phyloP scores from a whole-genome alignment of 2,888 invertebrate species.

The Drosophila dives region DNA sequence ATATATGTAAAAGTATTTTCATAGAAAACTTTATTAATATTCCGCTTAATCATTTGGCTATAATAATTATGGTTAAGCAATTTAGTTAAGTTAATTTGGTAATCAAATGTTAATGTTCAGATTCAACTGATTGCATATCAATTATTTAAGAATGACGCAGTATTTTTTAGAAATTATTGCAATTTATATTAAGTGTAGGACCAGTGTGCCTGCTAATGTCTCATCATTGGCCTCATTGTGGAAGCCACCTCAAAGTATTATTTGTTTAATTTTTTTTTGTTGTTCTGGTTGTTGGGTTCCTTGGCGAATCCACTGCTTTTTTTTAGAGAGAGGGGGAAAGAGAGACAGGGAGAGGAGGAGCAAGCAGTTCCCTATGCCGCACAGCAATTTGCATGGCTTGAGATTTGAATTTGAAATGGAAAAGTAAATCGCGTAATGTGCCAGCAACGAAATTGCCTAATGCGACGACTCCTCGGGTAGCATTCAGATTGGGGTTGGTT shows the following conservation, averaged over 20 bases:
- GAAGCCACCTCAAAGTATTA: constrained; percentile 49
- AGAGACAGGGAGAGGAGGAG: neutral
- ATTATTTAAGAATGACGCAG: no score
- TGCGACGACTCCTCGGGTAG: constrained; percentile 47
- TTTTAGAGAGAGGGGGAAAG: neutral
- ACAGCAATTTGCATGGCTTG: constrained; percentile 76
- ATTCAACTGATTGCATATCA: neutral
- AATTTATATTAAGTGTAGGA: no score
- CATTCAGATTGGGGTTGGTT: constrained; percentile 19
- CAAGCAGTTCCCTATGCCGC: constrained; percentile 40
- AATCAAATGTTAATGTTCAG: no score
- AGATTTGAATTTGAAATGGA: constrained; percentile 77
- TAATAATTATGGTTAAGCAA: neutral
- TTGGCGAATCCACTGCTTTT: neutral
- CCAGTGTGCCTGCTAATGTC: constrained; percentile 48
- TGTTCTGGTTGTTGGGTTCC: constrained; percentile 8
- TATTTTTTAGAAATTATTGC: neutral
- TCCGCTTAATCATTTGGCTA: neutral
- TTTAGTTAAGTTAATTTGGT: neutral
- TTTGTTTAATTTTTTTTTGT: constrained; percentile 55
- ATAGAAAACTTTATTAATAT: neutral
- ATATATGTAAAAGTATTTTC: neutral
- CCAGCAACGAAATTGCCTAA: constrained; percentile 79
- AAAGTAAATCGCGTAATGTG: constrained; percentile 80
- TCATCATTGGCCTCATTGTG: constrained; percentile 75